A percentile compares a stretch with the other conserved stretches of the same genome.
These are phyloP conservation scores for Podocnemis expansa DNA, from an alignment of 2,113 vertebrate genomes.

Conservation along the genomic window DNA sequence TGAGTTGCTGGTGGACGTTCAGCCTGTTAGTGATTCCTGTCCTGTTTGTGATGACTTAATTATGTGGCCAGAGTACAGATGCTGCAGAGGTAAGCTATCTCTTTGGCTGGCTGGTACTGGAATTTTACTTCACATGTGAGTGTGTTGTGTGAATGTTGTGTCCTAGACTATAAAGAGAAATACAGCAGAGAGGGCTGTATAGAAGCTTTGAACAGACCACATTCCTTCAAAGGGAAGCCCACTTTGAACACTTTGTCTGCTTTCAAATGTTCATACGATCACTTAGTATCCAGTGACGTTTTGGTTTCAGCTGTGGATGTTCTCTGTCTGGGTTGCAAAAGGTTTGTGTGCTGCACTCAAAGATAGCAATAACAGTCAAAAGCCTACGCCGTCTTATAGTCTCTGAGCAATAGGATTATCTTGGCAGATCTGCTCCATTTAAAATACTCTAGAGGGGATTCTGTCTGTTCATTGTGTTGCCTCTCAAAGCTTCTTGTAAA, in stretches of 20 bases:
- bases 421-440: not conserved
- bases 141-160: not conserved
- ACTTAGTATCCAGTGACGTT: not conserved
- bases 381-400: fast-evolving
- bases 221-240: not conserved
- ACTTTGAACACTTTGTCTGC: not conserved
- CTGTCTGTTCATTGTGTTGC: not conserved
- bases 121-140: not conserved
- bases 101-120: not conserved
- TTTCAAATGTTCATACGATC: not conserved
- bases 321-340: not conserved
- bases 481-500: not conserved
- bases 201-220: not conserved
- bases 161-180: not conserved
- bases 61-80: not conserved
- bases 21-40: not conserved
- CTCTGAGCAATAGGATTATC: not conserved
- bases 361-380: not conserved
- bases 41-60: not conserved
- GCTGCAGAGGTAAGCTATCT: not conserved
- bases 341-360: not conserved
- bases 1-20: not conserved
- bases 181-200: not conserved
- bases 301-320: not conserved
- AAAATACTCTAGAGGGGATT: not conserved